A percentile compares a stretch with the other conserved stretches of the same genome.
These are phyloP conservation scores for Nycticebus coucang DNA, from an alignment of 2,113 vertebrate species.

Conservation along the genomic window DNA sequence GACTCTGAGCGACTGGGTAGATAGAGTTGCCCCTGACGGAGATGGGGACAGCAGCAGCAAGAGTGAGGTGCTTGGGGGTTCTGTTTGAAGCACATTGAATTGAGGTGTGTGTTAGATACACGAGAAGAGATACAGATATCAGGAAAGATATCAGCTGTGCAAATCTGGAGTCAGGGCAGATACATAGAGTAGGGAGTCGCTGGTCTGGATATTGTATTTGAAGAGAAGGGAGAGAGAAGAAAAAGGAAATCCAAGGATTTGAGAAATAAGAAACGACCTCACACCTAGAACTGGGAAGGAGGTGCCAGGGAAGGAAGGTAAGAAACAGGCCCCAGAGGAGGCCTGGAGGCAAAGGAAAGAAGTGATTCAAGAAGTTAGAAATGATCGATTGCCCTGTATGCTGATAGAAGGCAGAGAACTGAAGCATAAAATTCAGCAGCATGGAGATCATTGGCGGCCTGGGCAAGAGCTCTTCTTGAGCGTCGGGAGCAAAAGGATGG, in stretches of 20 bases:
- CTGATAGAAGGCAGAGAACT: not conserved
- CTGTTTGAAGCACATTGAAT: not conserved
- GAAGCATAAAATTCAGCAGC: not conserved
- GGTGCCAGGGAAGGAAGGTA: no score
- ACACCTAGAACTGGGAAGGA: no score
- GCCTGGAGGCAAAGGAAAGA: not conserved
- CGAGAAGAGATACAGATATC: rapidly evolving
- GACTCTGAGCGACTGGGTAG: not conserved
- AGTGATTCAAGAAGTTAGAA: not conserved
- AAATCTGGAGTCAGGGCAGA: not conserved
- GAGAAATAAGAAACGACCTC: not conserved
- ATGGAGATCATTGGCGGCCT: rapidly evolving
- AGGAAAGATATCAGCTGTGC: not conserved
- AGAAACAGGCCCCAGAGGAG: not conserved
- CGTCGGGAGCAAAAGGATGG: not conserved
- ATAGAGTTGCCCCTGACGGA: rapidly evolving
- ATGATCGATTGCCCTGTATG: rapidly evolving
- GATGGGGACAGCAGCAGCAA: rapidly evolving
- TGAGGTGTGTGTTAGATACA: not conserved
- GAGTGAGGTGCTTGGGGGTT: rapidly evolving
- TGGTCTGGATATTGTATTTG: no score
- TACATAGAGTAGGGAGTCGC: no score
- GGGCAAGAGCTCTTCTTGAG: not conserved
- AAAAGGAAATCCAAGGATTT: not conserved
- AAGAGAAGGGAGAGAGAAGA: not conserved